Conservation (phyloP, 2,888 invertebrate species). For the Polyommatus icarus region DNA sequence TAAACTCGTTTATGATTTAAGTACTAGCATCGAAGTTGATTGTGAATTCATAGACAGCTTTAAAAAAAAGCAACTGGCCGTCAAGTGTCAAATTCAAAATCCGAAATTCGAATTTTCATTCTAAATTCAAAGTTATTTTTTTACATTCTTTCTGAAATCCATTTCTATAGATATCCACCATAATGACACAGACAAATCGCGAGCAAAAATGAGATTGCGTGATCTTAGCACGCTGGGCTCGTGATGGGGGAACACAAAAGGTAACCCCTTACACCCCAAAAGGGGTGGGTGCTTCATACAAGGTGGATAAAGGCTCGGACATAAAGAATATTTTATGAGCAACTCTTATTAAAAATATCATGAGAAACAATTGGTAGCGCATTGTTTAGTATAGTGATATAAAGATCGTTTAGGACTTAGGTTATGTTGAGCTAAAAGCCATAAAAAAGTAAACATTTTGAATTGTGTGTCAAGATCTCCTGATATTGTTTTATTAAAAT, state of each 20-base stretch:
- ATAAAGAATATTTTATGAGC: background rate
- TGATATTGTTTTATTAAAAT: no score
- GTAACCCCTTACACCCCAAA: slow-evolving; percentile 49
- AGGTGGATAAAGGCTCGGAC: background rate
- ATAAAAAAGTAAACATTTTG: no score
- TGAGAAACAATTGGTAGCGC: no score
- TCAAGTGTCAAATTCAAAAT: no score
- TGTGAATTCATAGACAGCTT: background rate
- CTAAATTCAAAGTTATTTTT: background rate
- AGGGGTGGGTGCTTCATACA: slow-evolving; percentile 38
- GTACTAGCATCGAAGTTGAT: no score
- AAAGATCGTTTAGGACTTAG: no score
- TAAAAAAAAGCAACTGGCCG: background rate
- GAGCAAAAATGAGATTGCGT: slow-evolving; percentile 46
- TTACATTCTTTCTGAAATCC: slow-evolving; percentile 10
- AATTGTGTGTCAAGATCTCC: no score
- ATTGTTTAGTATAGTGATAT: no score
- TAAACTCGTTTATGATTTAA: no score
- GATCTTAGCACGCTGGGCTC: slow-evolving; percentile 46
- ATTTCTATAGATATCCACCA: slow-evolving; percentile 35
- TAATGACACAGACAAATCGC: slow-evolving; percentile 46
- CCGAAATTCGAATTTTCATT: background rate
- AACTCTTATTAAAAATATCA: background rate
- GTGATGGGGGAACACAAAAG: slow-evolving; percentile 48
- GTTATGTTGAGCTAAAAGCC: no score